A percentile compares a stretch with the other conserved stretches of the same genome.
These are phyloP conservation scores for Tragelaphus strepsiceros DNA, from an alignment of 2,113 vertebrate genomes.

Conservation along the genomic window DNA sequence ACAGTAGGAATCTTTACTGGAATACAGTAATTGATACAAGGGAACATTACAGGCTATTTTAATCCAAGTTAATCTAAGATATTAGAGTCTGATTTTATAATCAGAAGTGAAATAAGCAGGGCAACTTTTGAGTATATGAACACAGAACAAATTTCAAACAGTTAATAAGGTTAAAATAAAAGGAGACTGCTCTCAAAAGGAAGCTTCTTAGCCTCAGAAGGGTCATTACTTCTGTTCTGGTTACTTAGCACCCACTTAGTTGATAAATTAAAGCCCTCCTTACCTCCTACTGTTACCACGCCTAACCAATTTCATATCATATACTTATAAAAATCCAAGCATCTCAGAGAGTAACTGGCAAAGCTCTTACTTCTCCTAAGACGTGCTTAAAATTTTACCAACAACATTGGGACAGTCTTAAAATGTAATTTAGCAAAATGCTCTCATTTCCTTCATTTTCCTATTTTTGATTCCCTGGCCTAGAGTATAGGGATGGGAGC, in stretches of 20 bases:
- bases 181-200: conserved; percentile 19
- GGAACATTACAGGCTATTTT: conserved; percentile 75
- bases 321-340: conserved; percentile 44
- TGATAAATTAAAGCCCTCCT: conserved; percentile 34
- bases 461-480: conserved; percentile 16
- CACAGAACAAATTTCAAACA: conserved; percentile 47
- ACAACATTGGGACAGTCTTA: conserved; percentile 44
- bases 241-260: conserved; percentile 47
- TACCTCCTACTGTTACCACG: not conserved
- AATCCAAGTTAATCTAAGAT: conserved; percentile 75
- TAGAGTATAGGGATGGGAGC: conserved; percentile 59
- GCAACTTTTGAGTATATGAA: conserved; percentile 50
- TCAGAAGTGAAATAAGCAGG: conserved; percentile 42
- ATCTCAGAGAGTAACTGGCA: conserved; percentile 23
- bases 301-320: conserved; percentile 22
- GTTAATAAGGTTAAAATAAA: conserved; percentile 41
- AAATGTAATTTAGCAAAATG: conserved; percentile 54
- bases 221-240: conserved; percentile 46
- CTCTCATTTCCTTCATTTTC: conserved; percentile 70
- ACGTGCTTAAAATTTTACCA: conserved; percentile 57
- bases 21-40: conserved; percentile 85
- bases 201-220: conserved; percentile 15
- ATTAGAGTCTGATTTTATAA: conserved; percentile 59
- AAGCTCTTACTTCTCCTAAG: conserved; percentile 41
- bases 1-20: conserved; percentile 86